phyloP scores from a whole-genome alignment of 1,140 invertebrate species.

The Eueides isabella region DNA sequence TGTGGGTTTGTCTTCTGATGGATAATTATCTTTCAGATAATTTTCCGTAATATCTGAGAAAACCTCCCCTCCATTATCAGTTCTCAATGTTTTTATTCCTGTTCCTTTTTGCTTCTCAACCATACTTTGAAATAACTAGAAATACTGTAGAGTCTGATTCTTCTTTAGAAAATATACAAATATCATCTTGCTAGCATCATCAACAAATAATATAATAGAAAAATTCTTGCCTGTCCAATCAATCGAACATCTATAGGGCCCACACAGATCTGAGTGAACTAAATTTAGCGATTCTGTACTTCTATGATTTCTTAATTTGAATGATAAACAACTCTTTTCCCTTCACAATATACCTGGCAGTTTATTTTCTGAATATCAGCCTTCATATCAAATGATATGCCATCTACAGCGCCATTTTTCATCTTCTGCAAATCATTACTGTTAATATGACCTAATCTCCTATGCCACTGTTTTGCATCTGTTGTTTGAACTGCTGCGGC shows the following conservation, averaged over 20 bases:
- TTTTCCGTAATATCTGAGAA: no score
- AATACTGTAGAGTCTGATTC: slow-evolving; percentile 6
- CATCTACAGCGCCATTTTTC: slow-evolving; percentile 34
- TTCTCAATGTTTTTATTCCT: no score
- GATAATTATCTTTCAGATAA: no score
- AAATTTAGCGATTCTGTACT: slow-evolving; percentile 36
- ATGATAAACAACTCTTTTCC: slow-evolving; percentile 31
- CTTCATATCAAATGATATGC: slow-evolving; percentile 15
- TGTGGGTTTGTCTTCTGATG: no score
- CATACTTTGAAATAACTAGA: not conserved
- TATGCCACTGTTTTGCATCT: slow-evolving; percentile 40
- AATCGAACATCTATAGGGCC: slow-evolving; percentile 11
- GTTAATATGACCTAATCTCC: slow-evolving; percentile 45
- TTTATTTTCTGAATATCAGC: not conserved
- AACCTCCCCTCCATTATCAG: no score
- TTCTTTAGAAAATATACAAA: slow-evolving; percentile 11
- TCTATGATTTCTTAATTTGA: slow-evolving; percentile 6
- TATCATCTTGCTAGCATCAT: not conserved
- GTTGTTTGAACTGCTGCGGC: not conserved
- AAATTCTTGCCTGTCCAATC: slow-evolving; percentile 11
- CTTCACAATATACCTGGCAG: slow-evolving; percentile 32
- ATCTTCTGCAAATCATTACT: slow-evolving; percentile 34
- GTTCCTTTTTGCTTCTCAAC: slow-evolving; percentile 18
- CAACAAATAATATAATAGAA: slow-evolving; percentile 9
- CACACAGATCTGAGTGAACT: slow-evolving; percentile 33